These are phyloP conservation scores for Agrochola lychnidis DNA, from an alignment of 2,888 invertebrate genomes.

Conservation along the genomic window DNA sequence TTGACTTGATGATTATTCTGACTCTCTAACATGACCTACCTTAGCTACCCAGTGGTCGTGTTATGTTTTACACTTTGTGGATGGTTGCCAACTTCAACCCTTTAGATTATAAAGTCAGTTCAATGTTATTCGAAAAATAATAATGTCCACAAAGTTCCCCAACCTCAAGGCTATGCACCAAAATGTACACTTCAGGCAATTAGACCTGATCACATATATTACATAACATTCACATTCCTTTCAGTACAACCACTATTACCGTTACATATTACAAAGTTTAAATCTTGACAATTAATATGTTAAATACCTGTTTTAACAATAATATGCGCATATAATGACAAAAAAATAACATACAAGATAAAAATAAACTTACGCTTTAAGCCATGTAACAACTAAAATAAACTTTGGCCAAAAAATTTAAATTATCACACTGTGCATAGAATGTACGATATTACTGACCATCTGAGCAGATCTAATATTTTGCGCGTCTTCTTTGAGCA, in stretches of 20 bases:
- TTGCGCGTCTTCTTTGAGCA: constrained; percentile 58
- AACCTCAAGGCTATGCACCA: constrained; percentile 26
- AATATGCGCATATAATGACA: constrained; percentile 32
- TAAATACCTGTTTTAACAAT: constrained; percentile 46
- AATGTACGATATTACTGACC: constrained; percentile 65
- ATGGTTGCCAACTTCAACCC: neutral
- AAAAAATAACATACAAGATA: constrained; percentile 55
- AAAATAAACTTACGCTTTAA: constrained; percentile 74
- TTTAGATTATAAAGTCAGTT: neutral
- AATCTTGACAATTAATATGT: constrained; percentile 46
- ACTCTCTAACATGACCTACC: neutral
- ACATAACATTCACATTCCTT: constrained; percentile 28
- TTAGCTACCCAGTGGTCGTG: constrained; percentile 1
- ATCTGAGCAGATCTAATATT: constrained; percentile 52
- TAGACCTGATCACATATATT: constrained; percentile 19
- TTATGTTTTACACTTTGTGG: neutral
- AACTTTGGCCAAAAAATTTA: constrained; percentile 84
- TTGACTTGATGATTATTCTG: neutral
- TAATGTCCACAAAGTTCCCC: neutral
- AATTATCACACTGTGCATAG: constrained; percentile 79
- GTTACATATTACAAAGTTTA: constrained; percentile 43
- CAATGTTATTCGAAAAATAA: neutral
- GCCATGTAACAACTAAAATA: constrained; percentile 81
- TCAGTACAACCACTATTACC: constrained; percentile 55
- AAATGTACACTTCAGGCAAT: constrained; percentile 21